A percentile compares a stretch with the other conserved stretches of the same genome.
Conservation (phyloP, 2,888 invertebrate species). For the Lymantria monacha region DNA sequence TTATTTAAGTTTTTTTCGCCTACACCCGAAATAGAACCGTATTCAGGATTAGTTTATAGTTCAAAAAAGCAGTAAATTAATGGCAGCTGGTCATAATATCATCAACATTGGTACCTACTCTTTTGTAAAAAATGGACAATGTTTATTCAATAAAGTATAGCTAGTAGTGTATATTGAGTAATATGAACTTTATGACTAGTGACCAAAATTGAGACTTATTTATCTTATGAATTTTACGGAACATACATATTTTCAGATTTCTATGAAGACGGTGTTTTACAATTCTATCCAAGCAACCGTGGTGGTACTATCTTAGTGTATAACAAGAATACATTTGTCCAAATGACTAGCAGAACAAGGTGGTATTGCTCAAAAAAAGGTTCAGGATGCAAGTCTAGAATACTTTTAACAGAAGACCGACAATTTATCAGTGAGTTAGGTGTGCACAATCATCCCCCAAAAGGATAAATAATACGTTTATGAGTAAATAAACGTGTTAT, state of each 20-base stretch:
- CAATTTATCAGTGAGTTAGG: constrained; percentile 23
- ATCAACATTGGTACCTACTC: too few relatives aligned
- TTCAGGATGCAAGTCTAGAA: constrained; percentile 37
- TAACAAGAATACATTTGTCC: constrained; percentile 25
- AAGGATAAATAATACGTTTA: neutral
- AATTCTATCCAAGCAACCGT: constrained; percentile 28
- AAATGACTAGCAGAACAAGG: constrained; percentile 31
- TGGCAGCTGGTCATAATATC: too few relatives aligned
- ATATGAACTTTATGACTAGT: too few relatives aligned
- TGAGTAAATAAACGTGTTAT: neutral
- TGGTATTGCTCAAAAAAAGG: constrained; percentile 51
- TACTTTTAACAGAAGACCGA: constrained; percentile 21
- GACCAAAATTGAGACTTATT: too few relatives aligned
- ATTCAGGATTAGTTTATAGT: too few relatives aligned
- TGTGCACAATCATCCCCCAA: constrained; percentile 34
- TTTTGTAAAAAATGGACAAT: too few relatives aligned
- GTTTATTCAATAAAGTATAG: too few relatives aligned
- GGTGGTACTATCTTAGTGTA: constrained; percentile 23
- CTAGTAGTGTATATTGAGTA: too few relatives aligned
- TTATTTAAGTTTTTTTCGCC: too few relatives aligned
- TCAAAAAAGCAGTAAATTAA: too few relatives aligned
- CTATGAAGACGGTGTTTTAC: constrained; percentile 1
- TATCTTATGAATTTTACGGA: too few relatives aligned
- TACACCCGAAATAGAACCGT: too few relatives aligned
- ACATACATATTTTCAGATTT: neutral